phyloP scores from a whole-genome alignment of 2,797 vertebrate species.

The Melopsittacus undulatus region DNA sequence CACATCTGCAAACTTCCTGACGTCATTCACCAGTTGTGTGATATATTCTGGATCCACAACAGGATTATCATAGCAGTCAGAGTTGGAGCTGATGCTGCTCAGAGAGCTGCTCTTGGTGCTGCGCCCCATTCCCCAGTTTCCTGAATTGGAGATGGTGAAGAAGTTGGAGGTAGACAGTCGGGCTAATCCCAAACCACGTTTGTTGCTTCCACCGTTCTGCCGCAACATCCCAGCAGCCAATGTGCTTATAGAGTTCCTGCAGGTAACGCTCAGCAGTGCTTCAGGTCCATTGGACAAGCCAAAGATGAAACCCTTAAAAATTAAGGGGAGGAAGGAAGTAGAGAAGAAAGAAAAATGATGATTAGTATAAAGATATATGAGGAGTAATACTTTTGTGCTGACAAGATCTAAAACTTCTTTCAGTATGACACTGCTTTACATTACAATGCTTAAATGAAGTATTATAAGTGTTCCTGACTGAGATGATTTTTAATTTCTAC shows the following conservation, averaged over 20 bases:
- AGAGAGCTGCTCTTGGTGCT: constrained; percentile 78
- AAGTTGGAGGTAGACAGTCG: constrained; percentile 84
- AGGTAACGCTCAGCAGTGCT: constrained; percentile 57
- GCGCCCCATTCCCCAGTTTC: constrained; percentile 85
- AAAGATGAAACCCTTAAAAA: constrained; percentile 22
- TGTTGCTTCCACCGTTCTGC: constrained; percentile 80
- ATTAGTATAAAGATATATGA: background rate
- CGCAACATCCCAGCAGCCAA: constrained; percentile 86
- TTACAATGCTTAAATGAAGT: background rate
- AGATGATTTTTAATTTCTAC: background rate
- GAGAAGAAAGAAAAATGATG: background rate
- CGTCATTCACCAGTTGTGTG: constrained; percentile 93
- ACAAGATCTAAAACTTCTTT: background rate
- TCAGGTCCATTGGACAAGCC: constrained; percentile 43
- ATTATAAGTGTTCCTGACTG: background rate
- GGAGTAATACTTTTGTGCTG: background rate
- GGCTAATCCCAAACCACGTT: constrained; percentile 82
- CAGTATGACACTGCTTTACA: background rate
- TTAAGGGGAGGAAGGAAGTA: background rate
- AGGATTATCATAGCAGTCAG: constrained; percentile 77
- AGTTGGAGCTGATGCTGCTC: constrained; percentile 83
- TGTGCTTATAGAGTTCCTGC: constrained; percentile 62
- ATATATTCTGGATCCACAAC: constrained; percentile 91
- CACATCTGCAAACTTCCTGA: constrained; percentile 92
- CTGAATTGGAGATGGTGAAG: constrained; percentile 77